Evolutionary conservation across 1,140 invertebrate species (phyloP).

Genomic region (Plutomurus gul): DNA sequence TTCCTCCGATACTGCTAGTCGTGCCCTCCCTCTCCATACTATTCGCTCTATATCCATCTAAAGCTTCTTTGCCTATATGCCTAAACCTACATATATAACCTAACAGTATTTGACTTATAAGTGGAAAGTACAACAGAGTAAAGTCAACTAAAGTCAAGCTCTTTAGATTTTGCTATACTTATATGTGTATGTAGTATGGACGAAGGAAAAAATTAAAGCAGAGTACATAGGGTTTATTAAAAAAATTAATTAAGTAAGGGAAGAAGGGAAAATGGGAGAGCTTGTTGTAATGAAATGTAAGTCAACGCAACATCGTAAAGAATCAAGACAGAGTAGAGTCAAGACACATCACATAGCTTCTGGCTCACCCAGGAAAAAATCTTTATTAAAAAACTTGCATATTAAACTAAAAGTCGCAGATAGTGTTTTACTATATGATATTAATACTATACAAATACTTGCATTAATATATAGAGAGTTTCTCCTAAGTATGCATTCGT

Average conservation of each 20-base stretch:
- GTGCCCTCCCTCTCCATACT: background rate
- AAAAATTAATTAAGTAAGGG: constrained; percentile 48
- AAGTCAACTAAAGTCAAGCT: background rate
- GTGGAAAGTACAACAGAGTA: background rate
- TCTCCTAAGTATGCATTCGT: background rate
- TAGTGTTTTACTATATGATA: background rate
- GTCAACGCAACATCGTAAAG: background rate
- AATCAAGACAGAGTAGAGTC: background rate
- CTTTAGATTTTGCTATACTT: background rate
- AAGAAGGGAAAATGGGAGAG: constrained; percentile 14
- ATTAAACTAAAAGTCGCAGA: constrained; percentile 10
- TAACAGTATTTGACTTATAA: background rate
- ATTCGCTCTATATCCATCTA: too few relatives aligned
- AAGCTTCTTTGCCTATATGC: too few relatives aligned
- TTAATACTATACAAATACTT: background rate
- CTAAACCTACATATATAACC: too few relatives aligned
- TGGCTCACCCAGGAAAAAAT: constrained; percentile 28
- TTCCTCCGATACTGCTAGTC: background rate
- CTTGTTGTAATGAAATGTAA: background rate
- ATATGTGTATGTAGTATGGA: background rate
- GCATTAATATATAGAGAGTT: background rate
- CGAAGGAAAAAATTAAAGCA: background rate
- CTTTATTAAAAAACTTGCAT: constrained; percentile 35
- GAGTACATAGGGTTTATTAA: constrained; percentile 40
- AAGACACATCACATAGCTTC: constrained; percentile 10